phyloP scores from a whole-genome alignment of 92 coral and sea anemone genomes.

The Palythoa heliodiscus region DNA sequence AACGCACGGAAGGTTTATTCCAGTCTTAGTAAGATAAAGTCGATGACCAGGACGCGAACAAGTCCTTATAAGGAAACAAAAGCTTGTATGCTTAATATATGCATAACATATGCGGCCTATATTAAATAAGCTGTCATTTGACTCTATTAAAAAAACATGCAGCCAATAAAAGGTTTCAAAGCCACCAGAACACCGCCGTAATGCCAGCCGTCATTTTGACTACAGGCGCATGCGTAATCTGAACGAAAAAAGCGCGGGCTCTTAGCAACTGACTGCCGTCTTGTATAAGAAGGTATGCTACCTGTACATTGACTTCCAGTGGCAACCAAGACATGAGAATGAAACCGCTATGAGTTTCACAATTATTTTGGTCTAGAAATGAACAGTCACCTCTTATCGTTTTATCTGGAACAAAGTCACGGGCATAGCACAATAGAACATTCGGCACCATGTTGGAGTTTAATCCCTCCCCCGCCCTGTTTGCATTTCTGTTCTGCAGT shows the following conservation, averaged over 20 bases:
- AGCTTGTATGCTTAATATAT: neutral
- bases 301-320: slow-evolving; percentile 17
- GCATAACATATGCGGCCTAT: neutral
- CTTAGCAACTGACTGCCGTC: neutral
- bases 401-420: too few relatives aligned
- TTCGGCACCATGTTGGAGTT: neutral
- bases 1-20: slow-evolving; percentile 13
- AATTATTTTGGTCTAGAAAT: slow-evolving; percentile 12
- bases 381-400: too few relatives aligned
- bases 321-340: slow-evolving; percentile 35
- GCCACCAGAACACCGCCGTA: slow-evolving; percentile 29
- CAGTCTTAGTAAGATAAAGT: slow-evolving; percentile 4
- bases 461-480: neutral
- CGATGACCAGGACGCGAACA: neutral
- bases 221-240: slow-evolving; percentile 26
- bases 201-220: neutral
- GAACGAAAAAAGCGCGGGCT: neutral
- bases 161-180: neutral
- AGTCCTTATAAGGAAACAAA: neutral
- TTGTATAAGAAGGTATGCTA: neutral
- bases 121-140: neutral
- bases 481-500: too few relatives aligned
- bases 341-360: slow-evolving; percentile 31
- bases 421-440: too few relatives aligned
- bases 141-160: slow-evolving; percentile 4